Evolutionary conservation across 2,888 invertebrate species (phyloP), one percentile per base, ranked within the genome.

Genomic region (Cerceris rybyensis): DNA sequence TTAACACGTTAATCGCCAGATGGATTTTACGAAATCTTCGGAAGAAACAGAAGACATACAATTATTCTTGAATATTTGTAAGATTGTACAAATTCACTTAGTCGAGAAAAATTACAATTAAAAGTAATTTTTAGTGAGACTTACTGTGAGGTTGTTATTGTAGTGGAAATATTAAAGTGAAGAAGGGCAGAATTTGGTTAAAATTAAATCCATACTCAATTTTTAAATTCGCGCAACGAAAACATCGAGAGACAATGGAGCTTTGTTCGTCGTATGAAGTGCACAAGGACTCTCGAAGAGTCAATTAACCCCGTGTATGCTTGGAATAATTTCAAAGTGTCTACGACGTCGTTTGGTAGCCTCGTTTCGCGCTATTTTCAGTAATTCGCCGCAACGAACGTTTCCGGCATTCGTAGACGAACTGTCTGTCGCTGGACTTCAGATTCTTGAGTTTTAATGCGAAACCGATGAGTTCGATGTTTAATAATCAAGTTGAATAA

Each of bases 311-410:
- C 7, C 58, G 52, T 1, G 9, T 43, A 2, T 17, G 2, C 8
- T 9, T 17, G 52, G 61, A 75, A 70, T 67, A 58, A 63, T 64
- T 54, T n/a, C 11, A 2, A 41, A 46, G 46, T 39, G 60, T 6
- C 14, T 52, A 9, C 13, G 7, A 16, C 49, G 50, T 60, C 28
- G 6, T 49, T 28, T 49, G 39, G 9, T 46, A 65, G 9, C 28
- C 41, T 54, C 50, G 9, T 57, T 70, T 14, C 28, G 59, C 7
- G 14, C 65, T 66, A 61, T 75, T 75, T 28, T 60, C 43, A 66
- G 50, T 61, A 60, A 66, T 57, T 42, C 60, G 13, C 16, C 61
- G 50, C 65, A 61, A n/a, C 28, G 28, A 28, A 28, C 28, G 28
- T 28, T 28, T 49, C 42, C 64, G 49, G 28, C 63, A 16, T 59